Evolutionary conservation across 2,113 vertebrate genomes (phyloP).

Genomic region (Corydoras maculifer): DNA sequence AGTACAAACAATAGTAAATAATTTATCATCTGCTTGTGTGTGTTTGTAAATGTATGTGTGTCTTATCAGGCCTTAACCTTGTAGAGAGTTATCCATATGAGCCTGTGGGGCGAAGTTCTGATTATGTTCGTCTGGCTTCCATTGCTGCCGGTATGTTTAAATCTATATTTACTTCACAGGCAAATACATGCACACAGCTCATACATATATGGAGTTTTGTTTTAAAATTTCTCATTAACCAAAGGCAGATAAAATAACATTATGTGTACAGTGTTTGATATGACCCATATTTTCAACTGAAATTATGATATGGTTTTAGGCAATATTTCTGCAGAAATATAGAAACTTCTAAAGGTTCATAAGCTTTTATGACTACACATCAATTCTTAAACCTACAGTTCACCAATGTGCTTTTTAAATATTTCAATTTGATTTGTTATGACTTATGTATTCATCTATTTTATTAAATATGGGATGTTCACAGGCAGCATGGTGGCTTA

Average conservation of each 20-base stretch:
- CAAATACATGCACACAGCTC: constrained; percentile 2
- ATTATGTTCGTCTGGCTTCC: constrained; percentile 83
- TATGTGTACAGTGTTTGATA: too few species aligned
- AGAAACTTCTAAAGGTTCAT: too few species aligned
- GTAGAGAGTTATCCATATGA: constrained; percentile 84
- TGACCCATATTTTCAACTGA: too few species aligned
- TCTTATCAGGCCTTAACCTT: constrained; percentile 70
- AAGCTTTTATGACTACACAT: too few species aligned
- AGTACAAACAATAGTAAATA: neutral
- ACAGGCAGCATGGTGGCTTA: too few species aligned
- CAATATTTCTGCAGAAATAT: neutral
- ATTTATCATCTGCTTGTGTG: constrained; percentile 18
- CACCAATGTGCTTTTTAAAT: too few species aligned
- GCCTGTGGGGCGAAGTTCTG: constrained; percentile 73
- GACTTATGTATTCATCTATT: too few species aligned
- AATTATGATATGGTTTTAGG: too few species aligned
- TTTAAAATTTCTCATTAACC: neutral
- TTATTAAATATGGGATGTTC: too few species aligned
- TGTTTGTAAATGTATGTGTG: constrained; percentile 2
- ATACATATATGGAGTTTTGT: neutral
- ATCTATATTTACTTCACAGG: neutral
- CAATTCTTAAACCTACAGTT: too few species aligned
- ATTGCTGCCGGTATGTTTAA: constrained; percentile 76
- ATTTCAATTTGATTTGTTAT: too few species aligned
- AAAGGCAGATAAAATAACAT: neutral